Evolutionary conservation across 2,797 vertebrate species (phyloP).

Genomic region (Bucorvus abyssinicus): DNA sequence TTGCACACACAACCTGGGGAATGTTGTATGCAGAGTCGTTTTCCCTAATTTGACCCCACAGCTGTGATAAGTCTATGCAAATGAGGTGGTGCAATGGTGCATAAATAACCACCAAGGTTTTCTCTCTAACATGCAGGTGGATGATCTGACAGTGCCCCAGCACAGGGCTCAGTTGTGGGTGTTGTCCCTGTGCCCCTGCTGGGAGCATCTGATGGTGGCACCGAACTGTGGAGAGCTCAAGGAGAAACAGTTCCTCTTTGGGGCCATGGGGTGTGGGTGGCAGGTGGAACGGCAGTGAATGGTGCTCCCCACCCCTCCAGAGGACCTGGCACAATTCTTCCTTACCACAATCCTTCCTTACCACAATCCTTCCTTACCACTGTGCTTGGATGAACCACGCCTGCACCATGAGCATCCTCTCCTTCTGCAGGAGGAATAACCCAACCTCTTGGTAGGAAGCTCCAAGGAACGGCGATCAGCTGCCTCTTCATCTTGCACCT

Average conservation of each 20-base stretch:
- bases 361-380: rapidly evolving
- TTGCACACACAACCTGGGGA: background rate
- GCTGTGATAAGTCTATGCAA: background rate
- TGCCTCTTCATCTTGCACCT: background rate
- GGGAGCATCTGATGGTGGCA: background rate
- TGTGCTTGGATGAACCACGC: background rate
- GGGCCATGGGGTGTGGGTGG: background rate
- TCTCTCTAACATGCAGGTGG: background rate
- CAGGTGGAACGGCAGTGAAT: background rate
- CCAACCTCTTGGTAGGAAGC: background rate
- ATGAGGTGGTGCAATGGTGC: background rate
- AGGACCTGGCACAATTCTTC: background rate
- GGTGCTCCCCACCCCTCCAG: background rate
- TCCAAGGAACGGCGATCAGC: background rate
- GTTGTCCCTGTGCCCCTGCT: background rate
- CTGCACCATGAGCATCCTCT: background rate
- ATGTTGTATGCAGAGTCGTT: background rate
- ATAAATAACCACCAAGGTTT: background rate
- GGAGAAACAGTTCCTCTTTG: background rate
- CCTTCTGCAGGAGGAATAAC: background rate
- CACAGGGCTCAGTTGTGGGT: background rate
- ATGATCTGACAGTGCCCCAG: background rate
- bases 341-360: rapidly evolving
- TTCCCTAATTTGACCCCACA: background rate
- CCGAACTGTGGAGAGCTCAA: background rate